Percentiles rank a stretch among this genome's conserved stretches.
Evolutionary conservation across 2,888 invertebrate species (phyloP).

Genomic region (Drosophila kambysellisi): DNA sequence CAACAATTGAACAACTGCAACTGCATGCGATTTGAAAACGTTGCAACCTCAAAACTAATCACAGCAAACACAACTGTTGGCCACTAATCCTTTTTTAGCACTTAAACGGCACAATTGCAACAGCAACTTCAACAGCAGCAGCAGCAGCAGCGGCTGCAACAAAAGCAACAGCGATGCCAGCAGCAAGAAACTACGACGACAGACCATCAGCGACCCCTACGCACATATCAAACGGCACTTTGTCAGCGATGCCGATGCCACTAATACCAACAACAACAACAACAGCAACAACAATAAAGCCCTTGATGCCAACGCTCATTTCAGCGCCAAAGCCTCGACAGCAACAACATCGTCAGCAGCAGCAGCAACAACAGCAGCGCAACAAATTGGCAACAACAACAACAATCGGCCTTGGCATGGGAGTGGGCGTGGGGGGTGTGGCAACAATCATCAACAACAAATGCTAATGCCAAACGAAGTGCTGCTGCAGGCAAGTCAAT

Average conservation of each 20-base stretch:
- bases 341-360: conserved; percentile 61
- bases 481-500: conserved; percentile 63
- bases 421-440: conserved; percentile 28
- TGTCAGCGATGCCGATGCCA: conserved; percentile 57
- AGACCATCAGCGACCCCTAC: conserved; percentile 83
- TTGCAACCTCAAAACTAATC: conserved; percentile 63
- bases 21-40: conserved; percentile 41
- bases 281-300: conserved; percentile 44
- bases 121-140: conserved; percentile 44
- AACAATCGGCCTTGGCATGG: conserved; percentile 48
- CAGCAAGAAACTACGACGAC: conserved; percentile 81
- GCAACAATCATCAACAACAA: conserved; percentile 64
- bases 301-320: conserved; percentile 66
- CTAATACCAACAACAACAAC: conserved; percentile 59
- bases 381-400: conserved; percentile 61
- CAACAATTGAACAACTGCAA: conserved; percentile 50
- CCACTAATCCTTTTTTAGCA: conserved; percentile 85
- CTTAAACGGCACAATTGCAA: conserved; percentile 63
- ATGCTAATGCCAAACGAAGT: conserved; percentile 70
- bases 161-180: conserved; percentile 44
- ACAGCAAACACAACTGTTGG: conserved; percentile 73
- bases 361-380: conserved; percentile 54
- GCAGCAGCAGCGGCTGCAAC: conserved; percentile 47
- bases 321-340: conserved; percentile 65
- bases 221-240: conserved; percentile 80